Base-by-base conservation (phyloP, 2,888 invertebrate species). In the Dione juno region DNA sequence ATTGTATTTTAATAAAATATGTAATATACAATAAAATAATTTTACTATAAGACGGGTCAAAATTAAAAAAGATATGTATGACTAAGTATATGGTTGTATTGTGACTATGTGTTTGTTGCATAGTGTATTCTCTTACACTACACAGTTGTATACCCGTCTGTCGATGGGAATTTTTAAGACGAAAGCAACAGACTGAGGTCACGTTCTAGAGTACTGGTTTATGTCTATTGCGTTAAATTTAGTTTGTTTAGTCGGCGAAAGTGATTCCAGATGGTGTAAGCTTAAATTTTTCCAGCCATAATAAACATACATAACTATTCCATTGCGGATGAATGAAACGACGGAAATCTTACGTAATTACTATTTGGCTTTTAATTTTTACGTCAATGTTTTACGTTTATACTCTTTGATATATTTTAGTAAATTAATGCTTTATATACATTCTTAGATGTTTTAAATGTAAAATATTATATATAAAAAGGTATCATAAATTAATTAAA, bases 231-330 rank as follows among this genome's bases (percentile, higher is more conserved):
- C 72, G 64, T 78, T 80, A 82, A 80, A 79, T 78, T 78, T 80
- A 81, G 67, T 75, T 70, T 84, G 84, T 84, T 84, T 84, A 83
- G 83, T 78, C 82, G 81, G 79, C 78, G 73, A 76, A 81, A 78
- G 80, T 76, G 81, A 82, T 84, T 84, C 82, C 75, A 71, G 79
- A 70, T 65, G 75, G 74, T 72, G 74, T 82, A 79, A 81, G 81
- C 74, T 79, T 77, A 70, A 59, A 66, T 68, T 69, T 66, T 53
- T 43, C 21, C 28, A 59, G 52, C 66, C 58, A 61, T 75, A 76
- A 80, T 73, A 73, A 77, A 74, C 66, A 65, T 65, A 58, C 68
- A 74, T 72, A 75, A 74, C 74, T 74, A 75, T 68, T 67, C 58
- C 53, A 67, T 28, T 66, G 14, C 67, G 66, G 65, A 67, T 74